phyloP scores from a whole-genome alignment of 2,888 invertebrate species.

The Ommatoiulus sabulosus region DNA sequence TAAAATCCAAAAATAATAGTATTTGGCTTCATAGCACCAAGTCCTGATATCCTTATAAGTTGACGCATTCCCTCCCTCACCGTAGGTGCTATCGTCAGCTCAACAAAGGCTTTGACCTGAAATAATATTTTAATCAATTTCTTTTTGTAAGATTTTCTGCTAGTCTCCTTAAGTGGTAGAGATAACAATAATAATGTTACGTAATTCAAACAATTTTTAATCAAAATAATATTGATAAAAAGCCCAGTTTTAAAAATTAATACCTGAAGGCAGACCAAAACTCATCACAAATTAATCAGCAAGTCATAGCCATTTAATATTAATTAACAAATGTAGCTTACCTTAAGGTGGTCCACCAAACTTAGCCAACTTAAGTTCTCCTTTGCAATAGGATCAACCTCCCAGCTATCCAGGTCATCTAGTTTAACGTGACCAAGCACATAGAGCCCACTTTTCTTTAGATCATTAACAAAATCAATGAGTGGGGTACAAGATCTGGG shows the following conservation, averaged over 20 bases:
- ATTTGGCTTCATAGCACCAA: slow-evolving; percentile 99
- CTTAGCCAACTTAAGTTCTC: slow-evolving; percentile 91
- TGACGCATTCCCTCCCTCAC: slow-evolving; percentile 94
- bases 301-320: background rate
- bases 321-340: slow-evolving; percentile 66
- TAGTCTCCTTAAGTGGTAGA: too few relatives aligned
- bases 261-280: too few relatives aligned
- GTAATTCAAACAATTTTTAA: slow-evolving; percentile 17
- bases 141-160: background rate
- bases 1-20: slow-evolving; percentile 96
- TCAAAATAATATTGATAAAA: background rate
- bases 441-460: slow-evolving; percentile 91
- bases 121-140: slow-evolving; percentile 50
- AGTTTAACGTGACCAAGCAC: slow-evolving; percentile 87
- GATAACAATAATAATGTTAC: background rate
- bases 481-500: slow-evolving; percentile 91
- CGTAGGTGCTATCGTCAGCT: slow-evolving; percentile 86
- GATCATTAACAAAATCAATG: slow-evolving; percentile 96
- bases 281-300: too few relatives aligned
- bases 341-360: slow-evolving; percentile 93
- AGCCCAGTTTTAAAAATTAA: background rate
- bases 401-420: slow-evolving; percentile 68
- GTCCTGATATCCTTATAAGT: slow-evolving; percentile 88
- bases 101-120: slow-evolving; percentile 92
- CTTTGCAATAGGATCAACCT: slow-evolving; percentile 78